phyloP scores from a whole-genome alignment of 1,140 invertebrate species.

The Metaphire vulgaris region DNA sequence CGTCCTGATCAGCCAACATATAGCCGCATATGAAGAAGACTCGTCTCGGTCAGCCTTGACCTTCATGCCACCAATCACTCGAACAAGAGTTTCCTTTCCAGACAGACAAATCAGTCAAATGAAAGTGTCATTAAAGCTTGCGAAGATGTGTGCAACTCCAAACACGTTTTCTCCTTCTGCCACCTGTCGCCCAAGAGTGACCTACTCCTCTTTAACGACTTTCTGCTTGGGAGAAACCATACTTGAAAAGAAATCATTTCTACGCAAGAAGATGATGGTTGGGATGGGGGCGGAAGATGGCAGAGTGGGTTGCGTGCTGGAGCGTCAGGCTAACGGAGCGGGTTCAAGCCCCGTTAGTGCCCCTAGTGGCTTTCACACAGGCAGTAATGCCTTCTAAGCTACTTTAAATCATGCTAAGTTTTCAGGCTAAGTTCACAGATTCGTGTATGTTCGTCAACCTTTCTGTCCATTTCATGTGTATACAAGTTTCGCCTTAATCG shows the following conservation, averaged over 20 bases:
- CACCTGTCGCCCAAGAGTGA: constrained; percentile 92
- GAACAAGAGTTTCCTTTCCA: constrained; percentile 86
- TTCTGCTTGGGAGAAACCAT: constrained; percentile 98
- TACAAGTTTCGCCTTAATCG: too few species aligned
- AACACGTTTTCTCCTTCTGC: constrained; percentile 95
- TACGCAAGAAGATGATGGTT: too few species aligned
- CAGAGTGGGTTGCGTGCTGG: too few species aligned
- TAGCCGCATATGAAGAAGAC: constrained; percentile 98
- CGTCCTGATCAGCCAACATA: constrained; percentile 99
- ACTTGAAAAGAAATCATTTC: constrained; percentile 27
- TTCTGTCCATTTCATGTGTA: too few species aligned
- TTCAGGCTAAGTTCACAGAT: too few species aligned
- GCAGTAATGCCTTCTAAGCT: too few species aligned
- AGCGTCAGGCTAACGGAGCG: too few species aligned
- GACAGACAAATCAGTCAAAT: constrained; percentile 99
- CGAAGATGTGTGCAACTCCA: constrained; percentile 98
- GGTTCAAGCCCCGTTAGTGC: too few species aligned
- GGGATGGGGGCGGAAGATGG: too few species aligned
- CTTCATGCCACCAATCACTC: constrained; percentile 99
- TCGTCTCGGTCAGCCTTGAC: constrained; percentile 99
- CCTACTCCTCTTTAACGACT: constrained; percentile 87
- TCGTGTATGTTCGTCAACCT: too few species aligned
- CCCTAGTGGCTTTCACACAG: too few species aligned
- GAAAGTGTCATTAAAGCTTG: constrained; percentile 99
- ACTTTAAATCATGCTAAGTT: too few species aligned